Evolutionary conservation across 2,113 vertebrate species (phyloP).

Genomic region (Mugil cephalus): DNA sequence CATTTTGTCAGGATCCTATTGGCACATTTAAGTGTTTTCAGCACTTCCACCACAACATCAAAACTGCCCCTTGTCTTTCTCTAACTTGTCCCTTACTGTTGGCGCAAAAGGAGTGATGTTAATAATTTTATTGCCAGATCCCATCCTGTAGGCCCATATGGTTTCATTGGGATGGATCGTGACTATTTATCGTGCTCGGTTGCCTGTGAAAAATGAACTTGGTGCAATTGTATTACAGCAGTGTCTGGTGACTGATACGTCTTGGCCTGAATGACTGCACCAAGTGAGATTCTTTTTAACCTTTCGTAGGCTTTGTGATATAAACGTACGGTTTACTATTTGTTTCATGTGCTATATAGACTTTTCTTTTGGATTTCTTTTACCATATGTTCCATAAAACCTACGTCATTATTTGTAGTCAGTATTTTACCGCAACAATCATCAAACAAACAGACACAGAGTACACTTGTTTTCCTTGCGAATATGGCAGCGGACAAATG

Average conservation of each 20-base stretch:
- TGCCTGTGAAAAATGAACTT: slow-evolving; percentile 62
- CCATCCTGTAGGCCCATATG: slow-evolving; percentile 50
- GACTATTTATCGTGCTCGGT: slow-evolving; percentile 61
- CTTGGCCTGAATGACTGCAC: slow-evolving; percentile 18
- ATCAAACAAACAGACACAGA: background rate
- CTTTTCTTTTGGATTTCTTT: background rate
- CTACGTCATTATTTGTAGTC: background rate
- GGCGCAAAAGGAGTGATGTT: slow-evolving; percentile 50
- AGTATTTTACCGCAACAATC: background rate
- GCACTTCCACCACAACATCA: slow-evolving; percentile 14
- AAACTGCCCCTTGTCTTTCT: slow-evolving; percentile 26
- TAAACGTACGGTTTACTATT: background rate
- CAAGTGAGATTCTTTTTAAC: slow-evolving; percentile 25
- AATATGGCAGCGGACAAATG: background rate
- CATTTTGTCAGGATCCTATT: slow-evolving; percentile 33
- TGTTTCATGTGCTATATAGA: background rate
- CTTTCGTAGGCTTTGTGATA: background rate
- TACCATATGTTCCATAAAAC: background rate
- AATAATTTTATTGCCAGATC: slow-evolving; percentile 62
- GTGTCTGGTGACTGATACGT: slow-evolving; percentile 40
- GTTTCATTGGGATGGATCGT: slow-evolving; percentile 57
- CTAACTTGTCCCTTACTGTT: slow-evolving; percentile 26
- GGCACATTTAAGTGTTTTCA: slow-evolving; percentile 27
- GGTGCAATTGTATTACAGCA: slow-evolving; percentile 41
- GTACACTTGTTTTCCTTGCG: slow-evolving; percentile 18